Percentiles rank a stretch among this genome's conserved stretches.
Conservation (phyloP, 1,140 invertebrate genomes). For the Leptestheria dahalacensis region DNA sequence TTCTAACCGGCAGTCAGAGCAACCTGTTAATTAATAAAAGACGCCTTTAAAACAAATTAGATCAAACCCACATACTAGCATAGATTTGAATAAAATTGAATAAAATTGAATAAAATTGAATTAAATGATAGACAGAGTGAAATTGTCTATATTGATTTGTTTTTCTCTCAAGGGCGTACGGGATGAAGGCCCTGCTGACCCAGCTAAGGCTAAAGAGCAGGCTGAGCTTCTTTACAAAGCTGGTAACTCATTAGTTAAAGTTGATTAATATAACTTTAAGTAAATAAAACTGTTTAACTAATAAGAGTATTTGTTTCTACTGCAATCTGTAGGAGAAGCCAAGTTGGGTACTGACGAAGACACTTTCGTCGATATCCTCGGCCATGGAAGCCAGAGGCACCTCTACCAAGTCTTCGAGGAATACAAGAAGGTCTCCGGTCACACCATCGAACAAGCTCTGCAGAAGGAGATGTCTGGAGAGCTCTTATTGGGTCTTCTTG, state of each 20-base stretch:
- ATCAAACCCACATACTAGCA: no score
- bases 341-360: constrained; percentile 56
- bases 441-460: constrained; percentile 48
- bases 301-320: background rate
- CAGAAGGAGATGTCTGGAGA: constrained; percentile 45
- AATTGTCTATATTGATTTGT: background rate
- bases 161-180: constrained; percentile 22
- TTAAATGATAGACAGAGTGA: background rate
- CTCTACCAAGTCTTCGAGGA: constrained; percentile 46
- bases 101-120: background rate
- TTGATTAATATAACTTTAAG: background rate
- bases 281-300: no score
- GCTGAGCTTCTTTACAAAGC: constrained; percentile 41
- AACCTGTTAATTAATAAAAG: no score
- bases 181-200: constrained; percentile 30
- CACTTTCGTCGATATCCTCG: constrained; percentile 49
- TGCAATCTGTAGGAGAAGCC: constrained; percentile 32
- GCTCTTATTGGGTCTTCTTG: constrained; percentile 41
- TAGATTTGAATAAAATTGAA: no score
- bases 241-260: constrained; percentile 22
- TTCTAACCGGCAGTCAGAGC: no score
- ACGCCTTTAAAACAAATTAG: no score
- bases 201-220: constrained; percentile 34
- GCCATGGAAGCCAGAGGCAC: constrained; percentile 48
- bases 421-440: constrained; percentile 47